Conservation (phyloP, 2,888 invertebrate species). For the Periphyllus acericola region DNA sequence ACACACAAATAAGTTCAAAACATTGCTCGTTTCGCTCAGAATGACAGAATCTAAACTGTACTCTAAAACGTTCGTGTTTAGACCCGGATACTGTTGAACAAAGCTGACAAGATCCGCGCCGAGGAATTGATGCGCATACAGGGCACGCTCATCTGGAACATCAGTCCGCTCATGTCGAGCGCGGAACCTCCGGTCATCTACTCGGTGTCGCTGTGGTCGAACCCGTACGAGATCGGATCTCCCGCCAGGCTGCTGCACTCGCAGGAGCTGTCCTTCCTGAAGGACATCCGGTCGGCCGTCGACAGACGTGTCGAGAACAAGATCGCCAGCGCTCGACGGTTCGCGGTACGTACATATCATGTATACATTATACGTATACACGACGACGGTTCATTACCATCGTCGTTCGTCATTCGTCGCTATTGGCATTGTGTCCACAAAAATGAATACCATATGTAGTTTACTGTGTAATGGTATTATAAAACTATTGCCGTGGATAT, state of each 20-base stretch:
- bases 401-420: too few relatives aligned
- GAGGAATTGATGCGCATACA: conserved; percentile 94
- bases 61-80: neutral
- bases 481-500: too few relatives aligned
- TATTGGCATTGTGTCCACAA: too few relatives aligned
- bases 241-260: conserved; percentile 84
- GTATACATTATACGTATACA: neutral
- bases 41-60: too few relatives aligned
- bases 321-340: conserved; percentile 92
- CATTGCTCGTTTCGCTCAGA: too few relatives aligned
- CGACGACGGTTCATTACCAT: too few relatives aligned
- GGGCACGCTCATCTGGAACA: conserved; percentile 94
- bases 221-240: conserved; percentile 83
- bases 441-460: too few relatives aligned
- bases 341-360: conserved; percentile 78
- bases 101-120: conserved; percentile 91
- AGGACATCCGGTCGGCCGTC: conserved; percentile 85
- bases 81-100: conserved; percentile 93
- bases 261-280: conserved; percentile 88
- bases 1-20: too few relatives aligned
- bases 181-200: conserved; percentile 94
- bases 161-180: conserved; percentile 95
- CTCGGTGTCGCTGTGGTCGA: conserved; percentile 87
- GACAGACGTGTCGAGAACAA: conserved; percentile 93
- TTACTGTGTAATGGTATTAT: too few relatives aligned